Conservation (phyloP, 2,888 invertebrate species). For the Rhopalosiphum nymphaeae region DNA sequence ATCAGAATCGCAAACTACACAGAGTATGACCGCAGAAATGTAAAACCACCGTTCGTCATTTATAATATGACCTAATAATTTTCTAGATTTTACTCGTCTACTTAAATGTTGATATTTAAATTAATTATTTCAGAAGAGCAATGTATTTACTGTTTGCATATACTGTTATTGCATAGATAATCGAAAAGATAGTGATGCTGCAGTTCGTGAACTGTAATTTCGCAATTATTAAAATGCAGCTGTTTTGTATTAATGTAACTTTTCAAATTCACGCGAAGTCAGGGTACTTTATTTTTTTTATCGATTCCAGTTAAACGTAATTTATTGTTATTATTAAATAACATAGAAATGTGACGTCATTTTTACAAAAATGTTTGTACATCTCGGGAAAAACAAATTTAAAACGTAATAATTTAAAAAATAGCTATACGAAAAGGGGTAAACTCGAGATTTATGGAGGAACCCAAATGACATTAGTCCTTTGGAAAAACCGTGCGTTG, state of each 20-base stretch:
- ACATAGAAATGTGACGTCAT: neutral
- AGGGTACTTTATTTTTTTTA: neutral
- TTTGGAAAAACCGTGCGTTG: constrained; percentile 25
- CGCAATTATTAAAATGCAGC: neutral
- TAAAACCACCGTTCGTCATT: neutral
- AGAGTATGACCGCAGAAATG: neutral
- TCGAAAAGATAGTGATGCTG: neutral
- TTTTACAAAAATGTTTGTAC: constrained; percentile 4
- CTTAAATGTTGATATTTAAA: neutral
- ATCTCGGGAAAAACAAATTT: neutral
- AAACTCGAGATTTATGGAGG: constrained; percentile 38
- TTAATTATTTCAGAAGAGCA: neutral
- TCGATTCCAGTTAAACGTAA: neutral
- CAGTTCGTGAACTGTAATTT: neutral
- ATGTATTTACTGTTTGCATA: neutral
- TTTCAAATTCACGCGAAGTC: neutral
- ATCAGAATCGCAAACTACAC: neutral
- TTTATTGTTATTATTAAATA: constrained; percentile 21
- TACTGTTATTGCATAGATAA: neutral
- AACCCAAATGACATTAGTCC: constrained; percentile 39
- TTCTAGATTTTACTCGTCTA: neutral
- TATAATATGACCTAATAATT: neutral
- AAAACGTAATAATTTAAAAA: constrained; percentile 33
- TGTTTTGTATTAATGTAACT: neutral
- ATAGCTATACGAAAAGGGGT: constrained; percentile 14